Base-by-base conservation (phyloP, 2,797 vertebrate genomes). In the Phoeniculus purpureus region DNA sequence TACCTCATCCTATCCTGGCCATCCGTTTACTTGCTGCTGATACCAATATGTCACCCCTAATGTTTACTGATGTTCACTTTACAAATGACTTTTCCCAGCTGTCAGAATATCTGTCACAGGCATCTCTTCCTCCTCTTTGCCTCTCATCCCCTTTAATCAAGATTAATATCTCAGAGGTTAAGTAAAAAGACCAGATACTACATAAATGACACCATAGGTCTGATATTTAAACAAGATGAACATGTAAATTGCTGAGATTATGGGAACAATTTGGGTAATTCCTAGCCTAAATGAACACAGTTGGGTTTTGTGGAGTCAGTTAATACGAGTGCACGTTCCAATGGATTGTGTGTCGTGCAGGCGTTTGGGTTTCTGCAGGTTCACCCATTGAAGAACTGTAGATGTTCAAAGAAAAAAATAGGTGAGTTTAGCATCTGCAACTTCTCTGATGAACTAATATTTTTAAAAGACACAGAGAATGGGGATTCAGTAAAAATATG, bases 41-140 rank as follows among this genome's bases (percentile, higher is more conserved):
- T 87, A 72, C 56, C 83, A 82, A 40, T 72, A 89, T 81, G 67
- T 93, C 92, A 89, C 31, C 51, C 64, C 76, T 93, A 81, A 81
- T 86, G 67, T 95, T 96, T 95, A 88, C 94, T 94, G 91, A 94
- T 94, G 92, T 65, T 95, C 92, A 60, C 81, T 94, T 96, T 93
- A 94, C 32, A 95, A 94, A 95, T 82, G 34, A 87, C 85, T 92
- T 92, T 94, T 91, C 89, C 68, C 64, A 13, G 2, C 84, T 96
- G 90, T 87, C 94, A 94, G 85, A 84, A 59, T 89, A 93, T 89
- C 88, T 94, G 93, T 90, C 95, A 89, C 70, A 0, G 2, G 70
- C 31, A 59, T 76, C 88, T 92, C 84, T 95, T 87, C 78, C 70
- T 77, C 56, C 50, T 89, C 72, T 70, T 90, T 91, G 75, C 91